Evolutionary conservation across 2,797 vertebrate genomes (phyloP), one percentile per base, ranked within the genome.

Genomic region (Xenops minutus): DNA sequence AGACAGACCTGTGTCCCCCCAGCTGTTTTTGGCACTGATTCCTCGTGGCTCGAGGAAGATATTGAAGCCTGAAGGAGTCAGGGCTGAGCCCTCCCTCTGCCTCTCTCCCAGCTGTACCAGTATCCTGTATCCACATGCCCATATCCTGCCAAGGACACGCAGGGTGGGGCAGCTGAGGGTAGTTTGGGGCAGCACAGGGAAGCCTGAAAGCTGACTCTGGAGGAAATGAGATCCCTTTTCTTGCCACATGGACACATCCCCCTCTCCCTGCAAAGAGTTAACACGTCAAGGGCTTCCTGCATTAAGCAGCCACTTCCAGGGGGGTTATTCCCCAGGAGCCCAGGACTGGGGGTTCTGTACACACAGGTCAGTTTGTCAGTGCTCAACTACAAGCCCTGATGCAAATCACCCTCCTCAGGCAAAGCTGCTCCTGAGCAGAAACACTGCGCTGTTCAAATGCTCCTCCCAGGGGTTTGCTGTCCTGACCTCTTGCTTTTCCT

Each of bases 401-500:
- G 95, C 93, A 96, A 95, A 96, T 95, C 77, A 9, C 64, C 21
- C 82, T 93, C 92, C 84, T 88, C 85, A 18, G 88, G 89, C 95
- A 82, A 39, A 88, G 32, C 85, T 10, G 44, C 81, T 79, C 49
- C 84, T 29, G 18, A 89, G 64, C 95, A 94, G 93, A 81, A 84
- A n/a, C 9, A 7, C 69, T 49, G 88, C 84, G 51, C 67, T 84
- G 89, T 96, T 95, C 84, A 59, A 63, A 49, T 9, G 43, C 46
- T 43, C 64, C 2, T 96, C 93, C 94, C 75, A 48, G 78, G 88
- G 88, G 78, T 95, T 91, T 97, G 94, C 83, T 97, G 75, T 92
- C 88, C 5, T 98, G 94, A 98, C 93, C 87, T 96, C 82, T 95
- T 74, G 90, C 80, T 97, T 97, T 96, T 95, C 89, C 62, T 97